Conservation (phyloP, 2,888 invertebrate genomes). For the Dicranocentrus wangi region DNA sequence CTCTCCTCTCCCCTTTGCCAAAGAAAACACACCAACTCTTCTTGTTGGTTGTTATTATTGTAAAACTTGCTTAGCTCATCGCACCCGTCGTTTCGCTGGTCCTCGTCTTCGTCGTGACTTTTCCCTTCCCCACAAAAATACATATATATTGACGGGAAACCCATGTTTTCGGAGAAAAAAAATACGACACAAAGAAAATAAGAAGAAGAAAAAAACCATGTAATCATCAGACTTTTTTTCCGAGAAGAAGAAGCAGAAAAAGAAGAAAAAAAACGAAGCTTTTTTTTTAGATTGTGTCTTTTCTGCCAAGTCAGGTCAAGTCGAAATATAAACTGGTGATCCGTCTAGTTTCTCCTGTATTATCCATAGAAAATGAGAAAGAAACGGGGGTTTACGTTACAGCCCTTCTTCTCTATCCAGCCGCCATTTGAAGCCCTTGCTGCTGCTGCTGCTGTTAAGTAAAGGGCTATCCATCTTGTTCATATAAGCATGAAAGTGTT, state of each 20-base stretch:
- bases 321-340: conserved; percentile 23
- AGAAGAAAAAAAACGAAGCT: background rate
- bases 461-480: conserved; percentile 41
- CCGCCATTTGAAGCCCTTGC: background rate
- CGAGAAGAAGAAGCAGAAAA: background rate
- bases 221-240: background rate
- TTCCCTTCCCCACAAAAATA: too few relatives aligned
- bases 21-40: conserved; percentile 21
- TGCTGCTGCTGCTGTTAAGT: background rate
- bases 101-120: too few relatives aligned
- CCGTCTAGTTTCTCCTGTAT: too few relatives aligned
- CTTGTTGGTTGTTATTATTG: conserved; percentile 22
- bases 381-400: background rate
- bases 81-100: too few relatives aligned
- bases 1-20: background rate
- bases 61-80: conserved; percentile 33
- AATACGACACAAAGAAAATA: conserved; percentile 5
- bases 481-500: conserved; percentile 38
- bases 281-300: background rate
- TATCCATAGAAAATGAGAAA: too few relatives aligned
- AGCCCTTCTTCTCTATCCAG: conserved; percentile 5
- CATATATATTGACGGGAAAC: too few relatives aligned
- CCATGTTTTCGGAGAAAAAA: too few relatives aligned
- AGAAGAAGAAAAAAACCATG: background rate
- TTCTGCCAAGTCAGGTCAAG: conserved; percentile 30